Percentiles rank a stretch among this genome's conserved stretches.
phyloP scores from a whole-genome alignment of 2,888 invertebrate genomes.

The Drosophila villosipedis region DNA sequence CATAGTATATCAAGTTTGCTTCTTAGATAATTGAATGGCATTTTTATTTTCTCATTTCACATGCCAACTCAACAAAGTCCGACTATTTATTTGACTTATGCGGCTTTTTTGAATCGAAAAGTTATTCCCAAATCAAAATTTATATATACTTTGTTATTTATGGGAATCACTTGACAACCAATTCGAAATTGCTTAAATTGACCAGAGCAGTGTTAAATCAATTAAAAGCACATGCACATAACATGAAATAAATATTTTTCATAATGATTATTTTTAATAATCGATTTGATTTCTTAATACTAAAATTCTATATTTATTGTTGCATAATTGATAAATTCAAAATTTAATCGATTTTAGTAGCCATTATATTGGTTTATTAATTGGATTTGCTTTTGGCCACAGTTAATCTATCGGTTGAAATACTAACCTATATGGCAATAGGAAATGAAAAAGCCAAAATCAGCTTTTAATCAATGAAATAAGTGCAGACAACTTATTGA shows the following conservation, averaged over 20 bases:
- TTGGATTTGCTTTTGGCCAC: neutral
- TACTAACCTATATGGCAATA: neutral
- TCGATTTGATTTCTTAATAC: neutral
- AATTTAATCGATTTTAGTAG: neutral
- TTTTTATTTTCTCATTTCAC: conserved; percentile 40
- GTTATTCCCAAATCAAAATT: neutral
- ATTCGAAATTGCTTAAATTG: conserved; percentile 16
- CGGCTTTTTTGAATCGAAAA: conserved; percentile 1
- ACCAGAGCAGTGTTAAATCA: neutral
- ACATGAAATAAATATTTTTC: neutral
- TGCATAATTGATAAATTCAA: neutral
- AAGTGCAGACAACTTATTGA: neutral
- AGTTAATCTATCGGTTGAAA: neutral
- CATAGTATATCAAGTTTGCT: conserved; percentile 58
- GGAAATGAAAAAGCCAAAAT: neutral
- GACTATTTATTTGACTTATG: conserved; percentile 36
- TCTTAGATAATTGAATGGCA: conserved; percentile 73
- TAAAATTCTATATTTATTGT: neutral
- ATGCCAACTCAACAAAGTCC: conserved; percentile 10
- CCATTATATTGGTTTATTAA: neutral
- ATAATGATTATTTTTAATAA: neutral
- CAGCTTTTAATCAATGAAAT: neutral
- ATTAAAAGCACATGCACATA: neutral
- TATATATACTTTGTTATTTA: conserved; percentile 27
- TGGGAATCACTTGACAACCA: conserved; percentile 5